These are phyloP conservation scores for Epinotia nisella DNA, from an alignment of 2,888 invertebrate genomes.

Conservation along the genomic window DNA sequence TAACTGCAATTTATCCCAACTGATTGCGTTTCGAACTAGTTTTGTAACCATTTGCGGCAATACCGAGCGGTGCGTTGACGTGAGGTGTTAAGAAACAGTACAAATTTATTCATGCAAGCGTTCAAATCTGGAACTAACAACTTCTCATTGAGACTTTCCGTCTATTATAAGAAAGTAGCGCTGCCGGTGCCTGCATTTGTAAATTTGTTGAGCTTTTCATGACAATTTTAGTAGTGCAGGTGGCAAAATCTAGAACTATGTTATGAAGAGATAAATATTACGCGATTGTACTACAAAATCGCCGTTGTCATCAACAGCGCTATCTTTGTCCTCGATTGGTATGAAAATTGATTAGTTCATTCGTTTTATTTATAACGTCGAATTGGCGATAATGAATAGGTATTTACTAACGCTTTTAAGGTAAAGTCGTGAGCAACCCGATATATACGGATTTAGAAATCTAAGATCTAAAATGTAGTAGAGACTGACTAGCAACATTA, in stretches of 20 bases:
- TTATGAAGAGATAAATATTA: too few species aligned
- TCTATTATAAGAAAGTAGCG: neutral
- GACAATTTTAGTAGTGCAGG: neutral
- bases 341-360: constrained; percentile 16
- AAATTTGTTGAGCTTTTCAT: neutral
- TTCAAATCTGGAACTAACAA: neutral
- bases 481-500: too few species aligned
- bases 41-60: constrained; percentile 36
- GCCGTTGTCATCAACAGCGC: neutral
- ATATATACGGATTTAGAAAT: neutral
- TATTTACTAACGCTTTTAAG: constrained; percentile 5
- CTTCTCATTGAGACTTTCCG: neutral
- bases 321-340: neutral
- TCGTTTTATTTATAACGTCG: constrained; percentile 11
- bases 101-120: constrained; percentile 3
- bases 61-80: constrained; percentile 27
- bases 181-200: neutral
- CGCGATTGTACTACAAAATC: neutral
- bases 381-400: too few species aligned
- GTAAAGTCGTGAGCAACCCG: neutral
- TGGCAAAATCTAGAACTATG: neutral
- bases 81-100: constrained; percentile 29
- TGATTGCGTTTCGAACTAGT: constrained; percentile 31
- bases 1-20: constrained; percentile 30
- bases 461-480: neutral